A percentile compares a stretch with the other conserved stretches of the same genome.
phyloP scores from a whole-genome alignment of 1,140 invertebrate species.

The Drosophila sp. region DNA sequence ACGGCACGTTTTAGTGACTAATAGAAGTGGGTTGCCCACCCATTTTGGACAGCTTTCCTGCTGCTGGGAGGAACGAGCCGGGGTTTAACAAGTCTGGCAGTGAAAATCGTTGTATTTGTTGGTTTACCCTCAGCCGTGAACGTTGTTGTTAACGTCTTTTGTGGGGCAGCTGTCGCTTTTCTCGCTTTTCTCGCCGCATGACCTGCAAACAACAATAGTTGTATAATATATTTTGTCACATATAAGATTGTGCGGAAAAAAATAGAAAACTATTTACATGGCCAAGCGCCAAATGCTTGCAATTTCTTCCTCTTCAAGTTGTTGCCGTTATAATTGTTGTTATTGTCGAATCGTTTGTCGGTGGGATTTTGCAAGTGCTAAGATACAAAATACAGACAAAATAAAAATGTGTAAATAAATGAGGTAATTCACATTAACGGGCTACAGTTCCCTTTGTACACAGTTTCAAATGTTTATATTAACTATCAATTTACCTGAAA shows the following conservation, averaged over 20 bases:
- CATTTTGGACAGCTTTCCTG: constrained; percentile 18
- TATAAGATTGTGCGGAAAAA: constrained; percentile 11
- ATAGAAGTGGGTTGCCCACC: constrained; percentile 35
- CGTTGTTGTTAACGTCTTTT: constrained; percentile 47
- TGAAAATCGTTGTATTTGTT: constrained; percentile 30
- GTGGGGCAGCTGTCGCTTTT: constrained; percentile 50
- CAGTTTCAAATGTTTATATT: neutral
- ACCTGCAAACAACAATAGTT: constrained; percentile 54
- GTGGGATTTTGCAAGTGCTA: constrained; percentile 31
- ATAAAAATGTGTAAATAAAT: constrained; percentile 32
- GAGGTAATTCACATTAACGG: constrained; percentile 39
- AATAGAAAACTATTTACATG: constrained; percentile 48
- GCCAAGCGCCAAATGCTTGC: constrained; percentile 47
- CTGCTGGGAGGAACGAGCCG: constrained; percentile 9
- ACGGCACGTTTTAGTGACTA: constrained; percentile 37
- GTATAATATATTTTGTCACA: constrained; percentile 36
- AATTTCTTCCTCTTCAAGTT: constrained; percentile 24
- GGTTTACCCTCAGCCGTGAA: constrained; percentile 37
- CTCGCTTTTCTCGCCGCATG: constrained; percentile 45
- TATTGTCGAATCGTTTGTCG: constrained; percentile 17
- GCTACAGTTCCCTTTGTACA: constrained; percentile 9
- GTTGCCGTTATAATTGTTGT: neutral
- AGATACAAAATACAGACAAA: constrained; percentile 4
- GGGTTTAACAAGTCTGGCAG: constrained; percentile 56
- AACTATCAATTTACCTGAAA: neutral